These are phyloP conservation scores for Melanotaenia boesemani DNA, from an alignment of 2,797 vertebrate species.

Conservation along the genomic window DNA sequence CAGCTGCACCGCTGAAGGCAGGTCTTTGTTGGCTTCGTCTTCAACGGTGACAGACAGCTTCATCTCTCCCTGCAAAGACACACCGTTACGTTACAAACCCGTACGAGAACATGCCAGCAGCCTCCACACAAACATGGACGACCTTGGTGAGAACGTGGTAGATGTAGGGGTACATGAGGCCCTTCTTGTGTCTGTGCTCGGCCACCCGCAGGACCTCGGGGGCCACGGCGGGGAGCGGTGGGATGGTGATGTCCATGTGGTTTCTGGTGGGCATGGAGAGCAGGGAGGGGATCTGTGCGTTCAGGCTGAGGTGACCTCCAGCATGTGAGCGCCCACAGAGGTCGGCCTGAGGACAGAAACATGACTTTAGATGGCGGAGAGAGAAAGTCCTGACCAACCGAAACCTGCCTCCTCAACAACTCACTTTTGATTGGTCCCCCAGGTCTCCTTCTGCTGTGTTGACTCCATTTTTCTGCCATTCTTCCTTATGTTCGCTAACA, in stretches of 20 bases:
- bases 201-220: slow-evolving; percentile 95
- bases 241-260: slow-evolving; percentile 98
- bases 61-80: slow-evolving; percentile 90
- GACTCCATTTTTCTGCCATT: slow-evolving; percentile 88
- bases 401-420: slow-evolving; percentile 7
- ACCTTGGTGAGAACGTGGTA: slow-evolving; percentile 95
- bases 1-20: slow-evolving; percentile 94
- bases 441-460: slow-evolving; percentile 81
- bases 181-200: slow-evolving; percentile 95
- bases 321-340: slow-evolving; percentile 83
- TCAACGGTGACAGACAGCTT: slow-evolving; percentile 96
- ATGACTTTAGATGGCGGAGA: too few species aligned
- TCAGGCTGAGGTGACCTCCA: slow-evolving; percentile 84
- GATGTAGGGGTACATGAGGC: slow-evolving; percentile 97
- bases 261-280: slow-evolving; percentile 96
- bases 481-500: slow-evolving; percentile 88
- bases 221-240: slow-evolving; percentile 91
- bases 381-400: too few species aligned
- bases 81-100: slow-evolving; percentile 12
- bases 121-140: too few species aligned
- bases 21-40: slow-evolving; percentile 97
- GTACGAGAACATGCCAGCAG: not conserved
- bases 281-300: slow-evolving; percentile 91
- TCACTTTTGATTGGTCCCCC: slow-evolving; percentile 91
- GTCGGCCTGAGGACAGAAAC: slow-evolving; percentile 77